These are phyloP conservation scores for Craterocephalus amniculus DNA, from an alignment of 2,797 vertebrate genomes.

Conservation along the genomic window DNA sequence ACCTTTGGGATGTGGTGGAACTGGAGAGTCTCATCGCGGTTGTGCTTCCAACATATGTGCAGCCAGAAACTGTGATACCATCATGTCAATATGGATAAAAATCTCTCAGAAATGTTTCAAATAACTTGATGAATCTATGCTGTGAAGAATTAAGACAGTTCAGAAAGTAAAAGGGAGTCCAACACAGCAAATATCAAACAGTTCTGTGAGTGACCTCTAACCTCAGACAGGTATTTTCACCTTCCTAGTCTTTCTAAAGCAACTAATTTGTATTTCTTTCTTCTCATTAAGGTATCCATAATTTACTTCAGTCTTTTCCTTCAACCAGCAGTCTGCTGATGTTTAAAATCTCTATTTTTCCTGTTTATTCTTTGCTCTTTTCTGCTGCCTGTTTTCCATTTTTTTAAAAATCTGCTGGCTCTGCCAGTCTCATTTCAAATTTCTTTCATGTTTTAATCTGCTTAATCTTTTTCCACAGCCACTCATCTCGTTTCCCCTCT, in stretches of 20 bases:
- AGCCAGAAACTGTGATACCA: no score
- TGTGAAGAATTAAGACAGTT: background rate
- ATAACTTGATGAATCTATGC: background rate
- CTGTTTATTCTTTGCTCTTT: background rate
- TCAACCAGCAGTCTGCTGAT: background rate
- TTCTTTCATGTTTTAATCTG: slow-evolving; percentile 62
- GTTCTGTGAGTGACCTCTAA: background rate
- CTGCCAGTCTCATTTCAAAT: slow-evolving; percentile 48
- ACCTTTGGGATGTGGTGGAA: background rate
- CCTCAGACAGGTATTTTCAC: background rate
- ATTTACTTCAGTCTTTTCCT: slow-evolving; percentile 17
- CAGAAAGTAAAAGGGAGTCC: no score
- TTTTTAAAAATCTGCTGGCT: slow-evolving; percentile 13
- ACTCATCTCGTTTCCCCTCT: slow-evolving; percentile 33
- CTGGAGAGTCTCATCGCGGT: no score
- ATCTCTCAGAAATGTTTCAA: background rate
- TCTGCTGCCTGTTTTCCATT: slow-evolving; percentile 1
- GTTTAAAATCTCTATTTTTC: background rate
- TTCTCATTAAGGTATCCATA: background rate
- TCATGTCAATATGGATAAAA: background rate
- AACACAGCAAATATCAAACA: background rate
- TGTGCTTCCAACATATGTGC: no score
- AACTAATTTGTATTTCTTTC: background rate
- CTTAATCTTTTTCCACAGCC: slow-evolving; percentile 46
- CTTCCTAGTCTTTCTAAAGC: background rate